phyloP scores from a whole-genome alignment of 1,140 invertebrate genomes.

The Scaptomyza hsui region DNA sequence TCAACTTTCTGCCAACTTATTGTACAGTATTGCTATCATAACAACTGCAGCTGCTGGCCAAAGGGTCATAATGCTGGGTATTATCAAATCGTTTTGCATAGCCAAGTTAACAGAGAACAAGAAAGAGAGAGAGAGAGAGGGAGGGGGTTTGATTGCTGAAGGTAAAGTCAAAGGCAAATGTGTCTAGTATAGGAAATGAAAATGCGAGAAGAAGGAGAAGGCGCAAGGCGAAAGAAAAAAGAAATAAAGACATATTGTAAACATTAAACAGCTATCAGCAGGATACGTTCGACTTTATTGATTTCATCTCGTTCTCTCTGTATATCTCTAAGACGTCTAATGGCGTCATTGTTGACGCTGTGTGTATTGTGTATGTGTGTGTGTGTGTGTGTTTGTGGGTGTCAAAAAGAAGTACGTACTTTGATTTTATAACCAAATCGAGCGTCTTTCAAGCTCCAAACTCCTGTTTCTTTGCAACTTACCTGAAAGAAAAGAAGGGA shows the following conservation, averaged over 20 bases:
- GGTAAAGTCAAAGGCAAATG: slow-evolving; percentile 78
- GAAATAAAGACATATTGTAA: slow-evolving; percentile 81
- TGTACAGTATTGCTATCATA: slow-evolving; percentile 66
- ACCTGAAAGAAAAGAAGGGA: slow-evolving; percentile 55
- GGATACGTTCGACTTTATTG: slow-evolving; percentile 80
- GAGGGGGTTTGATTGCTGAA: slow-evolving; percentile 51
- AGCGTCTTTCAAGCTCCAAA: slow-evolving; percentile 40
- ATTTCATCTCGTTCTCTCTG: slow-evolving; percentile 59
- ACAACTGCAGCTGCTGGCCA: slow-evolving; percentile 63
- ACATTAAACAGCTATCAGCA: slow-evolving; percentile 81
- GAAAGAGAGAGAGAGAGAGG: background rate
- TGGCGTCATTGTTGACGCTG: slow-evolving; percentile 38
- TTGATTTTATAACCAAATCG: slow-evolving; percentile 76
- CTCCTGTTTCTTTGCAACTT: slow-evolving; percentile 47
- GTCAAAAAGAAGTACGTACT: slow-evolving; percentile 71
- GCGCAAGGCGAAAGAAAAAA: slow-evolving; percentile 14
- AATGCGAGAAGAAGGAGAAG: background rate
- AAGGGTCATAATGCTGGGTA: slow-evolving; percentile 62
- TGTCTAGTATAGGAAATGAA: slow-evolving; percentile 7
- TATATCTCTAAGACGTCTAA: slow-evolving; percentile 29
- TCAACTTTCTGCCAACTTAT: background rate
- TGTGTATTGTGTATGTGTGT: slow-evolving; percentile 24
- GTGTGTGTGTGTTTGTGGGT: slow-evolving; percentile 17
- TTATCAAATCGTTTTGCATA: slow-evolving; percentile 76
- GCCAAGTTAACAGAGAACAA: slow-evolving; percentile 11